A percentile compares a stretch with the other conserved stretches of the same genome.
These are phyloP conservation scores for Ramphastos sulfuratus DNA, from an alignment of 2,113 vertebrate species.

Conservation along the genomic window DNA sequence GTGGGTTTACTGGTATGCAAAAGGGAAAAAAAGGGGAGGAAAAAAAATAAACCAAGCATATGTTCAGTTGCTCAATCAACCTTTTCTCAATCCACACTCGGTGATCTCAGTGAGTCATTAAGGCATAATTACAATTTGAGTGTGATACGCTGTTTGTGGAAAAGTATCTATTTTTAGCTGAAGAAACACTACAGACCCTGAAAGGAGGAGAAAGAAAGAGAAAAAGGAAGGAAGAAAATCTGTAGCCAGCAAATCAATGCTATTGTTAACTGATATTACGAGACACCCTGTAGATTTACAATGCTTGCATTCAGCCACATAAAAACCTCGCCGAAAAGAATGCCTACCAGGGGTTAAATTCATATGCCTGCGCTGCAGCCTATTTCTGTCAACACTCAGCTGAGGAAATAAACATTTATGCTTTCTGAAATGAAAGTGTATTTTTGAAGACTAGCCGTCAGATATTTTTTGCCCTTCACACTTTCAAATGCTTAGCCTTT, in stretches of 20 bases:
- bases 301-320: conserved; percentile 15
- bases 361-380: conserved; percentile 80
- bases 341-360: conserved; percentile 84
- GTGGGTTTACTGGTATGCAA: background rate
- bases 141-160: conserved; percentile 46
- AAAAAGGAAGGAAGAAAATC: background rate
- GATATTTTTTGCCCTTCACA: conserved; percentile 88
- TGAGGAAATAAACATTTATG: conserved; percentile 82
- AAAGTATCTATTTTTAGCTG: conserved; percentile 66
- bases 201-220: background rate
- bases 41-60: background rate
- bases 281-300: conserved; percentile 61
- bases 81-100: conserved; percentile 41
- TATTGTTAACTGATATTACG: conserved; percentile 62
- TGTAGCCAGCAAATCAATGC: conserved; percentile 60
- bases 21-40: background rate
- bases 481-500: conserved; percentile 84
- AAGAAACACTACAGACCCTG: conserved; percentile 34
- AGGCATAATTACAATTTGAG: conserved; percentile 56
- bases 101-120: conserved; percentile 58
- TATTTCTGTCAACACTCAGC: conserved; percentile 83
- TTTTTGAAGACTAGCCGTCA: conserved; percentile 84
- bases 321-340: conserved; percentile 55
- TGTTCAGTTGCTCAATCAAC: conserved; percentile 28
- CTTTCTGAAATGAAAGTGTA: conserved; percentile 84